Conservation (phyloP, 2,113 vertebrate species). For the Eulemur macaco region DNA sequence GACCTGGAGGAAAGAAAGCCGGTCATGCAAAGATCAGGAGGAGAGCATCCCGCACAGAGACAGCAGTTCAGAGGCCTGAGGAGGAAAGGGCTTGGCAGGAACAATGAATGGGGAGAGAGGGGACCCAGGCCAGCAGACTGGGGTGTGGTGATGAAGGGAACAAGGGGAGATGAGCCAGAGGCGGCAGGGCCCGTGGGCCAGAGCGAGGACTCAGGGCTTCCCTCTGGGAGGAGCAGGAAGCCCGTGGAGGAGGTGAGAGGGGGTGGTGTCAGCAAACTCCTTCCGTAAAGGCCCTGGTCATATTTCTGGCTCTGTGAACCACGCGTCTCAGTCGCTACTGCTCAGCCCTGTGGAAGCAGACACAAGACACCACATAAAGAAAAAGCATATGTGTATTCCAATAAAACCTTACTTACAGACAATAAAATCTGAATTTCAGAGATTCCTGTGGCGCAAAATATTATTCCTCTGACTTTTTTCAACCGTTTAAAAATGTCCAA, state of each 20-base stretch:
- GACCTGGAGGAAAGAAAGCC: neutral
- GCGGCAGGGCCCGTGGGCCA: neutral
- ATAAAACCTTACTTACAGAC: neutral
- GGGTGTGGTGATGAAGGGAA: neutral
- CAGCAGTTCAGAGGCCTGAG: neutral
- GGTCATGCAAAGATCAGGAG: neutral
- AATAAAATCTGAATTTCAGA: constrained; percentile 37
- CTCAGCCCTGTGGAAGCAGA: neutral
- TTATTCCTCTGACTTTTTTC: neutral
- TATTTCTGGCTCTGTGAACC: neutral
- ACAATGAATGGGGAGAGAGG: neutral
- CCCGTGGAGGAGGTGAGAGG: neutral
- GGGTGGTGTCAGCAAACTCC: neutral
- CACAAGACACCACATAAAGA: neutral
- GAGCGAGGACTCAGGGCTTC: neutral
- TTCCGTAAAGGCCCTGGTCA: neutral
- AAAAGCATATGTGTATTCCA: neutral
- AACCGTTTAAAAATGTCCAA: constrained; percentile 34
- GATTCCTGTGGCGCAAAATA: constrained; percentile 33
- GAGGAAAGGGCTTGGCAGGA: neutral
- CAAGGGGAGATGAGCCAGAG: neutral
- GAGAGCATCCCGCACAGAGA: neutral
- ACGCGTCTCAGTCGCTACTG: neutral
- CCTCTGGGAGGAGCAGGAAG: neutral
- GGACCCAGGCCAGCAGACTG: fast-evolving